These are phyloP conservation scores for Cosmia trapezina DNA, from an alignment of 2,888 invertebrate genomes.

Conservation along the genomic window DNA sequence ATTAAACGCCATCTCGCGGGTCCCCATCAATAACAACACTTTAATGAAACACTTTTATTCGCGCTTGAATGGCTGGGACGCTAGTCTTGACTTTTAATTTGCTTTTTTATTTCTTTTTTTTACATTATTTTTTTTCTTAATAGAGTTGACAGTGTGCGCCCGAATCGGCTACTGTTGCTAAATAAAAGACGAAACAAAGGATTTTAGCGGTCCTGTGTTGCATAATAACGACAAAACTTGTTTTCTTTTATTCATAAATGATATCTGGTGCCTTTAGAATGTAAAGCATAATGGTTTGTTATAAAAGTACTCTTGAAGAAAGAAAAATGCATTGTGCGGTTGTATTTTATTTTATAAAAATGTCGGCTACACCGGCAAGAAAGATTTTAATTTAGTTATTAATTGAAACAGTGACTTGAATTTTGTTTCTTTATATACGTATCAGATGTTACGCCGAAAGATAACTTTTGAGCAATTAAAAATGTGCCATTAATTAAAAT, in stretches of 20 bases:
- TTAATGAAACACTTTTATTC: conserved; percentile 90
- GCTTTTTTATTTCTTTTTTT: conserved; percentile 76
- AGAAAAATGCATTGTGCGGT: conserved; percentile 39
- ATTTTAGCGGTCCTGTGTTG: conserved; percentile 60
- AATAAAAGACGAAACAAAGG: conserved; percentile 76
- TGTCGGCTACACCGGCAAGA: background rate
- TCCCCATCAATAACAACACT: conserved; percentile 89
- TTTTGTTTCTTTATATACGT: conserved; percentile 12
- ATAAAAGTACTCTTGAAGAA: conserved; percentile 17
- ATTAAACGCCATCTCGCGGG: conserved; percentile 89
- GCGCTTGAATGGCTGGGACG: conserved; percentile 82
- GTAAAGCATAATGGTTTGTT: conserved; percentile 49
- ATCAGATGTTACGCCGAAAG: conserved; percentile 40
- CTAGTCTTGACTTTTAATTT: conserved; percentile 83
- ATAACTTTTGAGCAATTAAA: conserved; percentile 44
- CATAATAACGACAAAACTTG: conserved; percentile 53
- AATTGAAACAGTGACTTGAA: conserved; percentile 3
- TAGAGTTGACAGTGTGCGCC: conserved; percentile 73
- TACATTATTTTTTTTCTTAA: conserved; percentile 76
- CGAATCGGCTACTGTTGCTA: conserved; percentile 67
- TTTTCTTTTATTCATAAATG: conserved; percentile 63
- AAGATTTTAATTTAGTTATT: conserved; percentile 30
- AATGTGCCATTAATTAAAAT: conserved; percentile 55
- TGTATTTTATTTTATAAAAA: conserved; percentile 19
- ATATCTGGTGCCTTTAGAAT: conserved; percentile 49